A percentile compares a stretch with the other conserved stretches of the same genome.
These are phyloP conservation scores for Zoanthus solanderi DNA, from an alignment of 92 coral and sea anemone species.

Conservation along the genomic window DNA sequence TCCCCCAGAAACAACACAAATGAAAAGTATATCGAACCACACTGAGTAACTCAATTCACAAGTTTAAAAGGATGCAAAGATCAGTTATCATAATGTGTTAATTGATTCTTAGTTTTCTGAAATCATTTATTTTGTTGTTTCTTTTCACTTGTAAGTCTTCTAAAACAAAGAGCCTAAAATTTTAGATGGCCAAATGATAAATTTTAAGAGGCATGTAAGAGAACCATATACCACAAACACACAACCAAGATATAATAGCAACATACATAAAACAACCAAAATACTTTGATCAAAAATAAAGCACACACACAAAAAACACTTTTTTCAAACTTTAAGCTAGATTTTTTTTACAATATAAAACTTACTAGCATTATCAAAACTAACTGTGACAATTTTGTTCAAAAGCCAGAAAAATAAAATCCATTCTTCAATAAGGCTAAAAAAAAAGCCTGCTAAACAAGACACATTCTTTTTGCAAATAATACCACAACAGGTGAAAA, in stretches of 20 bases:
- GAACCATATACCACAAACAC: background rate
- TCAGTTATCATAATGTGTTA: background rate
- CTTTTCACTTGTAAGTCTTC: background rate
- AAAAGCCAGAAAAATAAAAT: background rate
- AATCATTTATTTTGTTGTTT: too few species aligned
- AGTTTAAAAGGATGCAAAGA: background rate
- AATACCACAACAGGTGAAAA: background rate
- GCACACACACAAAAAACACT: constrained; percentile 13
- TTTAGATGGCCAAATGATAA: background rate
- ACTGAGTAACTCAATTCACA: constrained; percentile 17
- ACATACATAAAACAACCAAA: background rate
- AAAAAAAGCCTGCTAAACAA: background rate
- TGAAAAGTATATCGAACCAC: constrained; percentile 1
- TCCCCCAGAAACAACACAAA: constrained; percentile 26
- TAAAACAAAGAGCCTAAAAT: too few species aligned
- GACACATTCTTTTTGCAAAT: background rate
- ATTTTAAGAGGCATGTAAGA: background rate
- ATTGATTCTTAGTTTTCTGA: background rate
- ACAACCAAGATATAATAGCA: background rate
- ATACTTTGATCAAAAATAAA: constrained; percentile 8
- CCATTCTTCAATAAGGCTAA: background rate
- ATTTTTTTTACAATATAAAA: background rate
- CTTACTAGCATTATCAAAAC: background rate
- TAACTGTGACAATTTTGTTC: background rate
- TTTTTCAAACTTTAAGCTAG: background rate